These are phyloP conservation scores for Hirtodrosophila duncani DNA, from an alignment of 2,888 invertebrate species.

Conservation along the genomic window DNA sequence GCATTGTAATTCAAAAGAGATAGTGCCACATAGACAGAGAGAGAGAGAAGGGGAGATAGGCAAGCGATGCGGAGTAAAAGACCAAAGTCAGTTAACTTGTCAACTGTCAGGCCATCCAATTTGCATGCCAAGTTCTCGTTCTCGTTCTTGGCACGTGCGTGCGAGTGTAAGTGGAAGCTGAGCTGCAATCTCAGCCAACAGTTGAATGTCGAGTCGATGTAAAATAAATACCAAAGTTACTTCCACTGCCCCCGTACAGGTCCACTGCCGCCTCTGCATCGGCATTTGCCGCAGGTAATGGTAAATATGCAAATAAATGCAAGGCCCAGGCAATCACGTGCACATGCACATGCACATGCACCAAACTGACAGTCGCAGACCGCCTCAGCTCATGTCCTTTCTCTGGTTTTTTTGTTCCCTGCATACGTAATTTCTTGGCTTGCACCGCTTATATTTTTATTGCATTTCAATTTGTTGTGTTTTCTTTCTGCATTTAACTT, in stretches of 20 bases:
- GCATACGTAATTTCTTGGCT: slow-evolving; percentile 41
- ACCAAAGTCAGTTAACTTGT: slow-evolving; percentile 16
- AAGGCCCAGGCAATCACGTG: slow-evolving; percentile 54
- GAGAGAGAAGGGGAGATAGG: no score
- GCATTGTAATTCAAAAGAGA: no score
- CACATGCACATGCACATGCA: slow-evolving; percentile 2
- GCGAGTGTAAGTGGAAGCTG: slow-evolving; percentile 13
- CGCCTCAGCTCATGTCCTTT: slow-evolving; percentile 1
- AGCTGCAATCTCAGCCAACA: slow-evolving; percentile 30
- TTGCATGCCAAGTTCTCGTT: slow-evolving; percentile 38
- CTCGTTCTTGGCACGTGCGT: background rate
- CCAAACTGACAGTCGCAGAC: slow-evolving; percentile 16
- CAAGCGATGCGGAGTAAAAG: no score
- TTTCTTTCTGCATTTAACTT: slow-evolving; percentile 3
- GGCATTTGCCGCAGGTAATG: slow-evolving; percentile 24
- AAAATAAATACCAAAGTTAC: slow-evolving; percentile 27
- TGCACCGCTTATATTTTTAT: slow-evolving; percentile 28
- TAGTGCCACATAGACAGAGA: background rate
- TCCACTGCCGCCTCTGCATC: no score
- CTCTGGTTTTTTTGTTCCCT: slow-evolving; percentile 13
- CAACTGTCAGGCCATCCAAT: slow-evolving; percentile 42
- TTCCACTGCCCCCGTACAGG: no score
- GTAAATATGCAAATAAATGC: slow-evolving; percentile 69
- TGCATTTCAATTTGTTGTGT: slow-evolving; percentile 41
- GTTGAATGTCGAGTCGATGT: slow-evolving; percentile 15